These are phyloP conservation scores for Bhutanitis thaidina DNA, from an alignment of 2,888 invertebrate genomes.

Conservation along the genomic window DNA sequence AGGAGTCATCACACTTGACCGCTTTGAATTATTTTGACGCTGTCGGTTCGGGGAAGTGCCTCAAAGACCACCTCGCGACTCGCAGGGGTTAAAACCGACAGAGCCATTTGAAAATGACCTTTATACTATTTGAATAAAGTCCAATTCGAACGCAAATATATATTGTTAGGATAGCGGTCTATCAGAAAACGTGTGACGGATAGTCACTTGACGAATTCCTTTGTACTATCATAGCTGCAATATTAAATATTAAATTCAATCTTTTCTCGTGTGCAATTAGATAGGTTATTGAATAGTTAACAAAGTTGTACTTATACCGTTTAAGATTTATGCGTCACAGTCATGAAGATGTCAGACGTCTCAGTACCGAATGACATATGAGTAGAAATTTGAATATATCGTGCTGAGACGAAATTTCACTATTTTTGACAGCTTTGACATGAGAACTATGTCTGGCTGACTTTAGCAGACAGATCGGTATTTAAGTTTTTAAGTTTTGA, in stretches of 20 bases:
- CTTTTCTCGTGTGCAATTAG: conserved; percentile 20
- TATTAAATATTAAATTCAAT: conserved; percentile 18
- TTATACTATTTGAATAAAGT: conserved; percentile 28
- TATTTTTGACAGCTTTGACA: conserved; percentile 61
- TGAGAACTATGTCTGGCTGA: conserved; percentile 23
- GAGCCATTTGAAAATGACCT: conserved; percentile 26
- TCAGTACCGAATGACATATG: conserved; percentile 65
- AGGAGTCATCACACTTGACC: conserved; percentile 69
- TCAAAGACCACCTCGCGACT: conserved; percentile 50
- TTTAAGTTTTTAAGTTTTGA: neutral
- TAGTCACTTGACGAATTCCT: conserved; percentile 69
- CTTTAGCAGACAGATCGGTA: neutral
- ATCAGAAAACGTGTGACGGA: conserved; percentile 49
- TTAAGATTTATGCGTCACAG: conserved; percentile 30
- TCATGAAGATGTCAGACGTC: conserved; percentile 70
- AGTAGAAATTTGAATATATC: conserved; percentile 61
- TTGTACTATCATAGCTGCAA: conserved; percentile 38
- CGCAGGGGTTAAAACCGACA: conserved; percentile 36
- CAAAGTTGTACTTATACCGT: conserved; percentile 27
- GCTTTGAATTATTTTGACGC: conserved; percentile 65
- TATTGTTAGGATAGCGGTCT: conserved; percentile 34
- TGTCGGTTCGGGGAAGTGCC: conserved; percentile 57
- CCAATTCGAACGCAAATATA: conserved; percentile 16
- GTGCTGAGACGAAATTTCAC: conserved; percentile 71
- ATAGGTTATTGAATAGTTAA: conserved; percentile 25